Evolutionary conservation across 2,113 vertebrate species (phyloP).

Genomic region (Peucedramus taeniatus): DNA sequence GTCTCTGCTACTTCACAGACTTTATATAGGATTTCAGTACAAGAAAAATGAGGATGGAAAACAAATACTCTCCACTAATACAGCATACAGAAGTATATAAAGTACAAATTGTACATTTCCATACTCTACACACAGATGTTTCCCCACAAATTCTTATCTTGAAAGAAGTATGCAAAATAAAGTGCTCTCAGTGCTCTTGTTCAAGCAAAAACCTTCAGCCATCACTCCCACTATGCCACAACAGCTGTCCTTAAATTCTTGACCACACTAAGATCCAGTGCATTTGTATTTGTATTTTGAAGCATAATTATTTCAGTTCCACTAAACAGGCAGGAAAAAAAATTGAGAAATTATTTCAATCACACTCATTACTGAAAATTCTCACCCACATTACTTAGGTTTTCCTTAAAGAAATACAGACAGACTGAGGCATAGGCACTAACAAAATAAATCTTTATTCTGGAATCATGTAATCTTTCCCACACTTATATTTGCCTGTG

Average conservation of each 20-base stretch:
- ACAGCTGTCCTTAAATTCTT: not conserved
- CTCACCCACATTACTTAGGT: not conserved
- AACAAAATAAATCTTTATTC: not conserved
- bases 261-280: not conserved
- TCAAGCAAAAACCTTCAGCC: not conserved
- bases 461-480: not conserved
- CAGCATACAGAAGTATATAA: not conserved
- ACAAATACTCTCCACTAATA: not conserved
- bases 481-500: not conserved
- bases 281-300: not conserved
- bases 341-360: not conserved
- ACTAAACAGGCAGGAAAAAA: not conserved
- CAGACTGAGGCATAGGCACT: not conserved
- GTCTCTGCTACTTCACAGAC: not conserved
- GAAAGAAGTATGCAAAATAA: not conserved
- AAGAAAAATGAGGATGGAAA: not conserved
- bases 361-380: not conserved
- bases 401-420: not conserved
- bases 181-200: not conserved
- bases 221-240: not conserved
- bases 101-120: not conserved
- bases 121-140: not conserved
- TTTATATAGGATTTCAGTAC: not conserved
- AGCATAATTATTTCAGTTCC: not conserved
- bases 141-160: not conserved